Base-by-base conservation (phyloP, 2,888 invertebrate species). In the Ferdinandea cuprea region DNA sequence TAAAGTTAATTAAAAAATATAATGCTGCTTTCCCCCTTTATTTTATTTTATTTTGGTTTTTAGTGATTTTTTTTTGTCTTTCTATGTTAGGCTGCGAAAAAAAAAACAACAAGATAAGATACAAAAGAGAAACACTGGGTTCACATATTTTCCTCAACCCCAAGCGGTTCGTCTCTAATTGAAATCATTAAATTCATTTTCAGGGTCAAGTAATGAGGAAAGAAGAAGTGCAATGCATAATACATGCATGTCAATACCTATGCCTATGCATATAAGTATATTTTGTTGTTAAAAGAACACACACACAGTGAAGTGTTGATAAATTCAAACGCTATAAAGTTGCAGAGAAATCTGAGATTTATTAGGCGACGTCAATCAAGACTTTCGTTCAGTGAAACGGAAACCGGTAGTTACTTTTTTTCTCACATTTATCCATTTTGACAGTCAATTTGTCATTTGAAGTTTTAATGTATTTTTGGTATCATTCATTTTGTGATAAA, bases 1-100 rank as follows among this genome's bases (percentile, higher is more conserved):
- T 81, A 50, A 69, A 76, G 76, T 81, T 81, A 81, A 81, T 81
- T 81, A 76, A 74, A 74, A 73, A 71, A 59, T n/a, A n/a, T n/a
- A 25, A 63, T 46, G 13, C 25, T 48, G 46, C 63, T 76, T 76
- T 81, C 69, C 76, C 58, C 58, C 40, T 80, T 71, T 54, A n/a
- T n/a, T n/a, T n/a, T n/a, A n/a, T n/a, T n/a, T 50, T 52, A 17
- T 52, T 48, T 56, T 15, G 4, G 28, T 28, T 65, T 52, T 25
- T 54, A 30, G 35, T 42, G 19, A 25, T 48, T 54, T n/a, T 48
- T 25, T 59, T 50, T 56, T 30, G 9, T 65, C 15, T 56, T 54
- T 44, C 19, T 35, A 56, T 61, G 32, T 11, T 50, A 76, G 42
- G 21, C 44, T 54, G 15, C 28, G 28, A 74, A 61, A 42, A 25